Conservation (phyloP, 2,113 vertebrate species). For the Todiramphus chloris region DNA sequence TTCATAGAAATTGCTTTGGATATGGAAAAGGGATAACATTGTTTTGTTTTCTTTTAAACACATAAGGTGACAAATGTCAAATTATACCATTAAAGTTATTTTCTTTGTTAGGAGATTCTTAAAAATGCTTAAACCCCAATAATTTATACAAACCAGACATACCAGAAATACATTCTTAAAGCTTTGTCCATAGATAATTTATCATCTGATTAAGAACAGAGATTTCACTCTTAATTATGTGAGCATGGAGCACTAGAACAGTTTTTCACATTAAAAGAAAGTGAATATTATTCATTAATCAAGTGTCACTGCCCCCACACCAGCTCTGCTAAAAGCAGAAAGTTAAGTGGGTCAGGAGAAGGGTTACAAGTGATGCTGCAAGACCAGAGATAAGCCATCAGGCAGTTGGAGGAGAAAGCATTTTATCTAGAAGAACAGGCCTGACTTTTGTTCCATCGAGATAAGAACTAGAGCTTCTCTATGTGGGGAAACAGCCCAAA, state of each 20-base stretch:
- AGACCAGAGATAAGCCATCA: constrained; percentile 79
- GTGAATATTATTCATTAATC: constrained; percentile 29
- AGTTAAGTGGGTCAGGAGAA: constrained; percentile 76
- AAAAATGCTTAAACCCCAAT: background rate
- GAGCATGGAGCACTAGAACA: background rate
- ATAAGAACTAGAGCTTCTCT: constrained; percentile 70
- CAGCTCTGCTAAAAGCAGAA: constrained; percentile 72
- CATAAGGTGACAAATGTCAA: background rate
- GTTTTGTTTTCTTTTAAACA: background rate
- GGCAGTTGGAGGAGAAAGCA: constrained; percentile 80
- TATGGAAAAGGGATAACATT: background rate
- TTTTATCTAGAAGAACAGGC: constrained; percentile 82
- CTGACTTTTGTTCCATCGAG: constrained; percentile 76
- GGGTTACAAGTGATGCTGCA: constrained; percentile 73
- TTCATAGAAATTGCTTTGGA: background rate
- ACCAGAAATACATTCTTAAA: background rate
- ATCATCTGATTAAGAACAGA: constrained; percentile 33
- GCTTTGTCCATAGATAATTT: constrained; percentile 3
- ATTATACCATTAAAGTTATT: background rate
- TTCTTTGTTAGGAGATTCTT: background rate
- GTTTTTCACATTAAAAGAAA: constrained; percentile 24
- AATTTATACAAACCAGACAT: background rate
- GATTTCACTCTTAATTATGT: background rate
- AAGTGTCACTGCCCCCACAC: background rate
- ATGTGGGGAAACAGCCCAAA: constrained; percentile 34